These are phyloP conservation scores for Hystrix cristata DNA, from an alignment of 2,113 vertebrate species.

Conservation along the genomic window DNA sequence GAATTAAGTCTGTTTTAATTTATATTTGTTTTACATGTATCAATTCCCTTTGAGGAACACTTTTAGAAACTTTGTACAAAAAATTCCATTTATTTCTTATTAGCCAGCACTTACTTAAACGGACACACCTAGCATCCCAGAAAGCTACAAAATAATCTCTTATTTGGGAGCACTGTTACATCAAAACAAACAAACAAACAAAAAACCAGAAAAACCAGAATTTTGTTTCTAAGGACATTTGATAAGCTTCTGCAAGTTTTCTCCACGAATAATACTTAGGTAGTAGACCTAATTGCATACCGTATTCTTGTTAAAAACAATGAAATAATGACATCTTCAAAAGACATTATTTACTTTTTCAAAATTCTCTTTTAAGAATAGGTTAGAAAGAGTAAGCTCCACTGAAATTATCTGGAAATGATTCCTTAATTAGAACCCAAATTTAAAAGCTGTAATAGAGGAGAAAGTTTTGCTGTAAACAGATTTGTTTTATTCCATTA, in stretches of 20 bases:
- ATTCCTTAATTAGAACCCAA: not conserved
- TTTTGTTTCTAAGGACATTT: not conserved
- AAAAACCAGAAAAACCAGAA: too few relatives aligned
- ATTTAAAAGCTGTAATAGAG: not conserved
- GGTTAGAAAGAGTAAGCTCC: not conserved
- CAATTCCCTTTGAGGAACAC: not conserved
- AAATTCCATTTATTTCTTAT: not conserved
- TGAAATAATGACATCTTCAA: not conserved
- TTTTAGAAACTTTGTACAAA: not conserved
- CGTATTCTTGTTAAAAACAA: not conserved
- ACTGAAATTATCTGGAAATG: not conserved
- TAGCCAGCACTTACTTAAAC: not conserved
- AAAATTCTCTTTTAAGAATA: not conserved
- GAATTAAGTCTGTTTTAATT: conserved; percentile 31
- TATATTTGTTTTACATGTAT: not conserved
- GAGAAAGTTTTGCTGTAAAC: not conserved
- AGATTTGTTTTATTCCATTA: not conserved
- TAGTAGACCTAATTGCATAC: not conserved
- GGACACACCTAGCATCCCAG: not conserved
- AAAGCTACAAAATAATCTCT: not conserved
- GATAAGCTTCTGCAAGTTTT: not conserved
- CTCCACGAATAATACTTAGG: not conserved
- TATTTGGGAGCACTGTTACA: not conserved
- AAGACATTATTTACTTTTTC: not conserved
- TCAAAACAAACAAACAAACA: not conserved